Base-by-base conservation (phyloP, 2,797 vertebrate species). In the Galago senegalensis region DNA sequence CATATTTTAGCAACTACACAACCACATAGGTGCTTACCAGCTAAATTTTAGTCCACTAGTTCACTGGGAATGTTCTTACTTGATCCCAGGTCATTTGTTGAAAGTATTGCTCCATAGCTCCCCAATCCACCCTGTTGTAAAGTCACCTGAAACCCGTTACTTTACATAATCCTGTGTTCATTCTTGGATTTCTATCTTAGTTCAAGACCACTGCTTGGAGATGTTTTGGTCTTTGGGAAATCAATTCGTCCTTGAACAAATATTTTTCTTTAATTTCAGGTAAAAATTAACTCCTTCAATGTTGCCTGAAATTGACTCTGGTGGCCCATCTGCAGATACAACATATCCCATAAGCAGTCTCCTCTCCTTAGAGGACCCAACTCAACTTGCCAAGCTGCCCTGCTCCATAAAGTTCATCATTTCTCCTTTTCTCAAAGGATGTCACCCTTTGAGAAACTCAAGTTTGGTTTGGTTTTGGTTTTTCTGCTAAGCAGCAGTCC, bases 231-330 rank as follows among this genome's bases (percentile, higher is more conserved):
- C n/a, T 80, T 34, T 76, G 69, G 43, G 61, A 94, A 94, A 91
- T 23, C 40, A 86, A 67, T 49, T 87, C 6, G 58, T 65, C 93
- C 72, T 69, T 94, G 34, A 60, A 31, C 75, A 89, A 91, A 91
- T 75, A 79, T 60, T 93, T 91, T 79, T 31, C 53, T 86, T 91
- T 72, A 90, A 88, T 69, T 76, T 86, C 53, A 61, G 27, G 56
- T 40, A 76, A 31, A 85, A 86, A 92, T 73, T 27, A 81, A 60
- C 20, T 5, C 29, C 49, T 87, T 90, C 18, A 27, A 60, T 75
- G n/a, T 84, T 88, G 63, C 43, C 81, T 56, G 12, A 82, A 53
- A 89, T 16, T 34, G 63, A 63, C 25, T 73, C 58, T 70, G 56
- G 56, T 76, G 34, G 18, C n/a, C 43, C 91, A 90, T 89, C n/a